Evolutionary conservation across 2,113 vertebrate genomes (phyloP).

Genomic region (Brienomyrus longianalis): DNA sequence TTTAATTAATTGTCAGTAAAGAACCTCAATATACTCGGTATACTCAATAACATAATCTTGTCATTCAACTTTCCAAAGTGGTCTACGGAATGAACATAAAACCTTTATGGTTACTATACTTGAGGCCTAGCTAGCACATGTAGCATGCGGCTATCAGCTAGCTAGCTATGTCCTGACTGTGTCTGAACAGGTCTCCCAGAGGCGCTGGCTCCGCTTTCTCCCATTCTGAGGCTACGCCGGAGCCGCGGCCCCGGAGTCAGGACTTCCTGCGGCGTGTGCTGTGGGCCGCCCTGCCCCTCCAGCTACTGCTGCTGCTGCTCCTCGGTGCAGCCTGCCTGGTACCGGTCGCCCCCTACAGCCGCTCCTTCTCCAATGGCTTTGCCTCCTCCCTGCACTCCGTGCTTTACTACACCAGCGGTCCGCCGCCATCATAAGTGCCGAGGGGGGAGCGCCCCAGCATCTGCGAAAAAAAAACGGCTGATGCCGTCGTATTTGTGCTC

Average conservation of each 20-base stretch:
- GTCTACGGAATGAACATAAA: neutral
- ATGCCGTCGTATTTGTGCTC: neutral
- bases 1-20: neutral
- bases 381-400: slow-evolving; percentile 86
- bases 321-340: slow-evolving; percentile 78
- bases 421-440: slow-evolving; percentile 75
- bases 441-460: neutral
- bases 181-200: slow-evolving; percentile 72
- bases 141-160: neutral
- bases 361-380: slow-evolving; percentile 83
- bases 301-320: slow-evolving; percentile 77
- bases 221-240: slow-evolving; percentile 73
- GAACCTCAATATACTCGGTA: neutral
- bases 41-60: neutral
- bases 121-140: neutral
- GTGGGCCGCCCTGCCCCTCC: slow-evolving; percentile 79
- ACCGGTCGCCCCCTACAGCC: slow-evolving; percentile 80
- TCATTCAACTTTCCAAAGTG: neutral
- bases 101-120: neutral
- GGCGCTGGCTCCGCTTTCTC: slow-evolving; percentile 89
- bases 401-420: slow-evolving; percentile 92
- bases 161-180: slow-evolving; percentile 28
- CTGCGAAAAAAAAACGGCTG: neutral
- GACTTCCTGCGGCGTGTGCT: slow-evolving; percentile 76
- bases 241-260: neutral